Evolutionary conservation across 2,797 vertebrate species (phyloP), one percentile per base, ranked within the genome.

Genomic region (Gadopsis marmoratus): DNA sequence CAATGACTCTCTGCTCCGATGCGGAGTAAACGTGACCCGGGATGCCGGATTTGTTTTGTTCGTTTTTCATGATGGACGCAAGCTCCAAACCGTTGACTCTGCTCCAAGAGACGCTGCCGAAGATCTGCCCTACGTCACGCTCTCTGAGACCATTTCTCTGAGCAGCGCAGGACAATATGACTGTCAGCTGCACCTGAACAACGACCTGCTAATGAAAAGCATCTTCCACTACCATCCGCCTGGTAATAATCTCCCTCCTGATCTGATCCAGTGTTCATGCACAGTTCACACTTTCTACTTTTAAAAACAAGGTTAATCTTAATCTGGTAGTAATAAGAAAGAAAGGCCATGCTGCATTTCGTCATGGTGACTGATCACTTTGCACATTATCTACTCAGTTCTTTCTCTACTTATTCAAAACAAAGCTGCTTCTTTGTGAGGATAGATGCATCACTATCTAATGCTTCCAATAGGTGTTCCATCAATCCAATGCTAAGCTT

Each of bases 111-210:
- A 43, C 0, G 2, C 2, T 4, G 2, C 0, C 0, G 4, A 35
- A 5, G 2, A 3, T 69, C 31, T 5, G 55, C 41, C 31, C 2
- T 65, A 75, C 5, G 2, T 56, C 58, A 81, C 62, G 0, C 87
- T 92, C 3, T 86, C 78, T 9, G 7, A 70, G 37, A 73, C 19
- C 7, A 1, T 88, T 2, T 7, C 62, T 12, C 35, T 79, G 72
- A n/a, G 1, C 26, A 11, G 8, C 0, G 0, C 0, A 2, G 74
- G 65, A 55, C 39, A 58, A 13, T 90, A 91, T 0, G 79, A 88
- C 68, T 93, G 92, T 68, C 85, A 74, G 47, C 90, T 93, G 45
- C 74, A 71, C 48, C 81, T 91, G 53, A 68, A 78, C 54, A 6
- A 16, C 17, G 41, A 54, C 0, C 8, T 90, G 73, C 47, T 93